These are phyloP conservation scores for Pollachius pollachius DNA, from an alignment of 2,113 vertebrate species.

Conservation along the genomic window DNA sequence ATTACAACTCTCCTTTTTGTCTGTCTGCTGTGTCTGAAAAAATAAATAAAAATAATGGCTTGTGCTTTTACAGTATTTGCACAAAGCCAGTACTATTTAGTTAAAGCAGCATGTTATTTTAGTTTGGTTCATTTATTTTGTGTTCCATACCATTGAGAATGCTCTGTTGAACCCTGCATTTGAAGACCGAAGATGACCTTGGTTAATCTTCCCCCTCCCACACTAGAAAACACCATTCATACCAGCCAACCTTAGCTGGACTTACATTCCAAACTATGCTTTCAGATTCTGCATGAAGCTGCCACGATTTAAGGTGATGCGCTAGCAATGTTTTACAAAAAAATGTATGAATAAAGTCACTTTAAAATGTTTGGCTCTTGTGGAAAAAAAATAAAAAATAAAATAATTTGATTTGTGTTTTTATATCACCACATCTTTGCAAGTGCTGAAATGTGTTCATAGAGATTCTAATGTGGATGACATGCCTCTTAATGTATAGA, in stretches of 20 bases:
- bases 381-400: not conserved
- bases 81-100: no score
- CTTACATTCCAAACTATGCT: slow-evolving; percentile 52
- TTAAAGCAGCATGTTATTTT: no score
- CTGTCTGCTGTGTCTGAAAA: no score
- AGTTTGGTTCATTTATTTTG: not conserved
- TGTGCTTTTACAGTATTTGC: no score
- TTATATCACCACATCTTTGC: no score
- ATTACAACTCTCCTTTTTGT: no score
- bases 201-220: slow-evolving; percentile 5
- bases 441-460: no score
- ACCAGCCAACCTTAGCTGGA: slow-evolving; percentile 14
- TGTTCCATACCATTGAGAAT: not conserved
- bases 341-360: slow-evolving; percentile 57
- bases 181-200: slow-evolving; percentile 8
- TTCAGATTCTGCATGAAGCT: slow-evolving; percentile 35
- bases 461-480: no score
- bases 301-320: slow-evolving; percentile 26
- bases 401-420: not conserved
- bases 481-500: no score
- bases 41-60: no score
- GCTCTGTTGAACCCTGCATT: no score
- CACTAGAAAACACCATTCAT: slow-evolving; percentile 10
- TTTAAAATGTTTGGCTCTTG: slow-evolving; percentile 24
- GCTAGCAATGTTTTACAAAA: slow-evolving; percentile 43